Conservation (phyloP, 2,113 vertebrate species). For the Sapajus apella region DNA sequence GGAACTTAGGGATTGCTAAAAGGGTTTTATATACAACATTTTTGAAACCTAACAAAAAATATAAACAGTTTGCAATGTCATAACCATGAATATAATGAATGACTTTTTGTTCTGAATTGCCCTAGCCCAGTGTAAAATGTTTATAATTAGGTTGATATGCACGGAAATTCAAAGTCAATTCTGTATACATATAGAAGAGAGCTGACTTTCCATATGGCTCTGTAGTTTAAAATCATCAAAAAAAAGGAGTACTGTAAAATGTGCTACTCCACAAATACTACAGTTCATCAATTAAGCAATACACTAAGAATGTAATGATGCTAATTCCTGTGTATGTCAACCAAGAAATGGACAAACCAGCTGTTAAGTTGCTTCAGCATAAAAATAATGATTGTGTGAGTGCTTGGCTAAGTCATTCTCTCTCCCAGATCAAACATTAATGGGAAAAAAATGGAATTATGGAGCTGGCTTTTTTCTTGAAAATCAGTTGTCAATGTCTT, state of each 20-base stretch:
- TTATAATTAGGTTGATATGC: conserved; percentile 66
- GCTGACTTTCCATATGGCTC: conserved; percentile 72
- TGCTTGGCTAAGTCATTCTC: conserved; percentile 68
- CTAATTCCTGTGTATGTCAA: conserved; percentile 77
- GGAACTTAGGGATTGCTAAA: not conserved
- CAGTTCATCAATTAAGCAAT: conserved; percentile 76
- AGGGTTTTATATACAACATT: not conserved
- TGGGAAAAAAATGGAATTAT: conserved; percentile 11
- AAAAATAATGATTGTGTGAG: conserved; percentile 68
- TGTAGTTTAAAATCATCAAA: conserved; percentile 71
- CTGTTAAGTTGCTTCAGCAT: conserved; percentile 68
- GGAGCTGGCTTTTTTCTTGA: conserved; percentile 56
- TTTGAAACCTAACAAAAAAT: conserved; percentile 39
- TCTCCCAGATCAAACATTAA: conserved; percentile 50
- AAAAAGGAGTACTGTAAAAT: conserved; percentile 72
- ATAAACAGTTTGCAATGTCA: conserved; percentile 28
- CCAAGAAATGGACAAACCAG: conserved; percentile 61
- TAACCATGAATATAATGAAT: conserved; percentile 19
- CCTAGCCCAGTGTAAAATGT: conserved; percentile 56
- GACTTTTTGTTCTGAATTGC: conserved; percentile 74
- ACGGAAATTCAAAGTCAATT: conserved; percentile 68
- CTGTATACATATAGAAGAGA: conserved; percentile 64
- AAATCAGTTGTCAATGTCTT: conserved; percentile 31
- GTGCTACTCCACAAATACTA: conserved; percentile 73
- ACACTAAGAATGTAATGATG: conserved; percentile 46